Evolutionary conservation across 2,797 vertebrate species (phyloP), one percentile per base, ranked within the genome.

Genomic region (Siniperca obscura): DNA sequence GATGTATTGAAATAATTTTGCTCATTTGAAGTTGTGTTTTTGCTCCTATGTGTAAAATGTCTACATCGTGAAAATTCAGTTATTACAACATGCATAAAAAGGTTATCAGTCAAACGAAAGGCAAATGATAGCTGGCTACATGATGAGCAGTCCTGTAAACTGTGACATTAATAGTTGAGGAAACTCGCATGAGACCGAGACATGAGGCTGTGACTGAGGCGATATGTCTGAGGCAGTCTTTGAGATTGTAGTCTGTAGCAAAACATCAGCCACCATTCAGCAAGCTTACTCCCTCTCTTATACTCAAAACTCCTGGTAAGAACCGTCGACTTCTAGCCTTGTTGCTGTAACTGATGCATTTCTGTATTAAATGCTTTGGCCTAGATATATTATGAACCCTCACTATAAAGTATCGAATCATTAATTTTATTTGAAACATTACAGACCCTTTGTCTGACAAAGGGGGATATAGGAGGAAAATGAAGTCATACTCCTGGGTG

Each of bases 401-500:
- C 13, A 48, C 21, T 38, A 4, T 22, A 3, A 22, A 27, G 11
- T 55, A 40, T 76, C 42, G 36, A 52, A 44, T 65, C 5, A 30
- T 21, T 25, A 4, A 4, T 60, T 34, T 19, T 52, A 42, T 36
- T 40, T 16, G 2, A 34, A 57, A 42, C 3, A 57, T 67, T 30
- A 27, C 62, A 22, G 1, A 1, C 21, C 5, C 8, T 59, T 75
- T 52, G 48, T 38, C 17, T 57, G 38, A 65, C 9, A 38, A 42
- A 68, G 25, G 6, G 3, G 21, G 56, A 53, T 60, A 40, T 66
- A 57, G 44, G 27, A 57, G 25, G 22, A 27, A 77, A 55, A 36
- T 75, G 17, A 74, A 70, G 70, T 80, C 66, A 70, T 70, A 17
- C 53, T 57, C n/a, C 57, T 22, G 12, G 10, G 0, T 64, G 10